A percentile compares a stretch with the other conserved stretches of the same genome.
Conservation (phyloP, 2,888 invertebrate species). For the Eupithecia abbreviata region DNA sequence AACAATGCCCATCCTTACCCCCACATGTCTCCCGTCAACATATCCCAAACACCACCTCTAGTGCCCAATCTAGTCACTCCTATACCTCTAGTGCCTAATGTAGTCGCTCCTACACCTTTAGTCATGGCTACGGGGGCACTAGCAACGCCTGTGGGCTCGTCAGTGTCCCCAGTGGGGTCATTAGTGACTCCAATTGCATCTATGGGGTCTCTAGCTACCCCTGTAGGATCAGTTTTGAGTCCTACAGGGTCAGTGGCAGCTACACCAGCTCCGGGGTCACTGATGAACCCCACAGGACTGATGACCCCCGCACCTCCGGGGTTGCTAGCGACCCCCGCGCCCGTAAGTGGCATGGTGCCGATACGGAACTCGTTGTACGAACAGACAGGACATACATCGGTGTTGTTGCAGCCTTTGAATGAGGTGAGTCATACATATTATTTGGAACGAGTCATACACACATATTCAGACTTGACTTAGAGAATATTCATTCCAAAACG, state of each 20-base stretch:
- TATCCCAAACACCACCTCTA: constrained; percentile 57
- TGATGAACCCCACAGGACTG: neutral
- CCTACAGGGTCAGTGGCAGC: neutral
- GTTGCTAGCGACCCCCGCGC: constrained; percentile 52
- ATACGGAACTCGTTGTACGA: constrained; percentile 75
- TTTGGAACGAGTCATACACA: neutral
- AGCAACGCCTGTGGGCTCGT: neutral
- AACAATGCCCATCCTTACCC: constrained; percentile 40
- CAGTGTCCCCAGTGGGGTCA: neutral
- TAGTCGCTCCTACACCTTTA: constrained; percentile 55
- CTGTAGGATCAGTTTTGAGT: neutral
- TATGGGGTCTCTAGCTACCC: neutral
- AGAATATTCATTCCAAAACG: no score
- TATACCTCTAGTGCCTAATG: constrained; percentile 51
- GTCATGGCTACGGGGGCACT: neutral
- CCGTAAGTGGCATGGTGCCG: constrained; percentile 73
- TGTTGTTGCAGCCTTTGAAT: constrained; percentile 75
- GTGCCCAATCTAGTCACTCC: constrained; percentile 47
- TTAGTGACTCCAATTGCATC: neutral
- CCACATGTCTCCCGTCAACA: constrained; percentile 56
- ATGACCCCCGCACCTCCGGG: neutral
- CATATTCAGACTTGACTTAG: no score
- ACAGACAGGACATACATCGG: constrained; percentile 71
- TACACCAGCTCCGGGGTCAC: neutral
- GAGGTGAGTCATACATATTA: constrained; percentile 58